Evolutionary conservation across 1,140 invertebrate genomes (phyloP), one percentile per base, ranked within the genome.

Genomic region (Papilio xuthus): DNA sequence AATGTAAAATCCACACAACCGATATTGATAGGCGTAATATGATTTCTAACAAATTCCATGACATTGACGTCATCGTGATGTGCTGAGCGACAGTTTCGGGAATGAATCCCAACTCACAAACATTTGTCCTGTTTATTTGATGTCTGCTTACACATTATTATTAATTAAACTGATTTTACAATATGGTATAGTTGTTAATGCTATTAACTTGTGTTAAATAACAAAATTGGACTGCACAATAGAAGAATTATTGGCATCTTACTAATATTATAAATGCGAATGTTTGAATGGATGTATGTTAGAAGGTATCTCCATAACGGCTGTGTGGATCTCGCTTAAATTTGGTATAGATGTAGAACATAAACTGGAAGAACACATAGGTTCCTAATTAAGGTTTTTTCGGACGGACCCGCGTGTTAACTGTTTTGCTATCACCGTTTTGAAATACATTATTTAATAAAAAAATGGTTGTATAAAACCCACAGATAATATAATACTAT

Each of bases 1-100:
- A 82, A 82, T 82, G 75, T 82, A 76, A 76, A 76, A 76, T 76
- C 74, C 74, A 76, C 74, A 76, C 76, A 83, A 81, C 78, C 37
- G 81, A 70, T 81, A 84, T 76, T 79, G 78, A 76, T 76, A 76
- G 74, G 74, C 74, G 56, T 76, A 76, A 76, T 76, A 53, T 53
- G 74, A 76, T 76, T 60, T 60, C 50, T 76, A 69, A 77, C 80
- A 72, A 79, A 81, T 79, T 77, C 75, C 78, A 60, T 41, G 44
- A 63, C 70, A 75, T 81, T 82, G 81, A 82, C 81, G 81, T 79
- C 77, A 79, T 26, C 15, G 53, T 63, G 74, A 63, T 37, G 72
- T 56, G 72, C 32, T 37, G 72, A 13, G 18, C 23, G 50, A 76
- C 74, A 63, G 53, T 41, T 76, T 60, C n/a, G 50, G 73, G 50